Conservation (phyloP, 2,888 invertebrate species). For the Ornithoptera priamus region DNA sequence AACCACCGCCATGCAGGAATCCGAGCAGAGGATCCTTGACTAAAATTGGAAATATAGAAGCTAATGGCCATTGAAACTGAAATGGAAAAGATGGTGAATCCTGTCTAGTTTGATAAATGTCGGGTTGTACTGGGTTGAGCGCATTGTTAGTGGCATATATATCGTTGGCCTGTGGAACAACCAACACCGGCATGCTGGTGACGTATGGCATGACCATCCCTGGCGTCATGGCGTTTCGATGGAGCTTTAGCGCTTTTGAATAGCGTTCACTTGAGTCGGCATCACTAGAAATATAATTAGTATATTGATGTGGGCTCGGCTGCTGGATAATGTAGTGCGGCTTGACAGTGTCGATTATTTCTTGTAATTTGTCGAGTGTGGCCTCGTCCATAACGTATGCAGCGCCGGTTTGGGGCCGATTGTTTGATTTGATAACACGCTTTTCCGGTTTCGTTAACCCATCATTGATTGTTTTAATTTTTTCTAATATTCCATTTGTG, state of each 20-base stretch:
- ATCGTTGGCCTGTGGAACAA: slow-evolving; percentile 49
- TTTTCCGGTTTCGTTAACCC: slow-evolving; percentile 59
- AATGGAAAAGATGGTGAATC: slow-evolving; percentile 48
- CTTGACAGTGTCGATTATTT: slow-evolving; percentile 63
- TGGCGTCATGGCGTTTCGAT: slow-evolving; percentile 28
- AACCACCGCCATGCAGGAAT: slow-evolving; percentile 72
- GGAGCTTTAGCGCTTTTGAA: slow-evolving; percentile 39
- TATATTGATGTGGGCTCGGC: slow-evolving; percentile 41
- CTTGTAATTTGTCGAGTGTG: slow-evolving; percentile 60
- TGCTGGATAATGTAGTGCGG: slow-evolving; percentile 41
- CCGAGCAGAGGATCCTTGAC: slow-evolving; percentile 80
- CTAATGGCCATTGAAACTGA: slow-evolving; percentile 73
- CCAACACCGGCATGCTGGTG: slow-evolving; percentile 57
- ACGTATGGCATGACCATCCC: slow-evolving; percentile 49
- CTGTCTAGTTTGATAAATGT: slow-evolving; percentile 51
- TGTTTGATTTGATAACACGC: slow-evolving; percentile 51
- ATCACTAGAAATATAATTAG: slow-evolving; percentile 40
- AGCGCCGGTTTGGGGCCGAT: slow-evolving; percentile 47
- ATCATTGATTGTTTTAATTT: slow-evolving; percentile 78
- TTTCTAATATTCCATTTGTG: slow-evolving; percentile 73
- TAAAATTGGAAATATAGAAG: slow-evolving; percentile 77
- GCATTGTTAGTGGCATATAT: slow-evolving; percentile 38
- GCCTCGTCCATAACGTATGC: slow-evolving; percentile 59
- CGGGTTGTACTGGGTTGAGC: slow-evolving; percentile 40
- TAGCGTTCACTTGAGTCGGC: slow-evolving; percentile 34